Percentiles rank a stretch among this genome's conserved stretches.
Evolutionary conservation across 92 coral and sea anemone genomes (phyloP).

Genomic region (Palythoa grandis): DNA sequence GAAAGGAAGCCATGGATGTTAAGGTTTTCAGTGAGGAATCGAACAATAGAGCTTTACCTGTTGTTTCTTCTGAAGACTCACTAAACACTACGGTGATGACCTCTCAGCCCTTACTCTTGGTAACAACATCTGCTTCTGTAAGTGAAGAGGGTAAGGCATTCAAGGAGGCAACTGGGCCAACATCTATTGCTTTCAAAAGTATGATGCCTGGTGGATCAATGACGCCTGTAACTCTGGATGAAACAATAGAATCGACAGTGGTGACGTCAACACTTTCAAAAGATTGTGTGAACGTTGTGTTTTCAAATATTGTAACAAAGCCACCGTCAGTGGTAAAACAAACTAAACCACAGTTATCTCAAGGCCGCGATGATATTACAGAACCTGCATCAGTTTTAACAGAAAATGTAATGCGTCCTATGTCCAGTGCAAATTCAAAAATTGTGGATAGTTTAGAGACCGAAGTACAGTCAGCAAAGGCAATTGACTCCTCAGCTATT

Average conservation of each 20-base stretch:
- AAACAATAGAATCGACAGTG: neutral
- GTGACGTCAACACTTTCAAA: neutral
- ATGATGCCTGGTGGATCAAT: no score
- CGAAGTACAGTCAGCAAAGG: neutral
- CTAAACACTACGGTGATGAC: neutral
- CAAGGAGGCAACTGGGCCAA: neutral
- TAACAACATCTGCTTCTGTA: neutral
- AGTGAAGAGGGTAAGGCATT: neutral
- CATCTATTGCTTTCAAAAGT: neutral
- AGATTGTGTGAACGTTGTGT: neutral
- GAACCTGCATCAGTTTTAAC: neutral
- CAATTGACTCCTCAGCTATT: neutral
- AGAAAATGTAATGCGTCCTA: neutral
- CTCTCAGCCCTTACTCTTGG: neutral
- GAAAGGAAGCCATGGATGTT: slow-evolving; percentile 12
- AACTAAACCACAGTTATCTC: neutral
- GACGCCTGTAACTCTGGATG: neutral
- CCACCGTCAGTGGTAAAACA: neutral
- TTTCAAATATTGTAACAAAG: slow-evolving; percentile 7
- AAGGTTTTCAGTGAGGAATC: neutral
- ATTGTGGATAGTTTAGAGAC: neutral
- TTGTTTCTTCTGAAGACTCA: neutral
- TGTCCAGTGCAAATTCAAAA: neutral
- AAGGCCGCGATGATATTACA: neutral
- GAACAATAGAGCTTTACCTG: neutral